These are phyloP conservation scores for Drymodes brunneopygia DNA, from an alignment of 2,113 vertebrate genomes.

Conservation along the genomic window DNA sequence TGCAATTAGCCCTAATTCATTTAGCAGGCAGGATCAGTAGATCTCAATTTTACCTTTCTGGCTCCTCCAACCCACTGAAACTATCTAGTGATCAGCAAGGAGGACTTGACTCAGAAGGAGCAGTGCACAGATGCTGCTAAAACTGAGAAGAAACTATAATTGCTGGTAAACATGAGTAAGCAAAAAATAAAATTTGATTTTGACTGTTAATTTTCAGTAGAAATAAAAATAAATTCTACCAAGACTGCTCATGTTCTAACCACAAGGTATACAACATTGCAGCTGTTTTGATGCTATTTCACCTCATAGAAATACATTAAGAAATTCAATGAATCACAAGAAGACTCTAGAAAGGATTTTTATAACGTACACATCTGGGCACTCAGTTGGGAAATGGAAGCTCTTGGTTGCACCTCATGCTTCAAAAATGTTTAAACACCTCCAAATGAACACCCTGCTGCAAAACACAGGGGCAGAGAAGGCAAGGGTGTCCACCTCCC, in stretches of 20 bases:
- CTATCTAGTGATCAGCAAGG: not conserved
- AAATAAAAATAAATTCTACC: slow-evolving; percentile 24
- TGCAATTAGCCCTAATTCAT: not conserved
- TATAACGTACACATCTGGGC: not conserved
- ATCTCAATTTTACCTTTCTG: not conserved
- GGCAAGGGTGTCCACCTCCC: not conserved
- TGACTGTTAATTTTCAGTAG: not conserved
- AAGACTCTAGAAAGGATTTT: not conserved
- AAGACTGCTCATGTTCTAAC: not conserved
- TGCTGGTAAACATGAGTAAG: not conserved
- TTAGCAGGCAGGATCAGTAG: not conserved
- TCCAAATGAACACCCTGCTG: not conserved
- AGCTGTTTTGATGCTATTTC: not conserved
- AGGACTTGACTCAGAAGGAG: not conserved
- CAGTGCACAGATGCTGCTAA: not conserved
- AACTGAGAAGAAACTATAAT: not conserved
- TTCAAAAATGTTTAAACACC: not conserved
- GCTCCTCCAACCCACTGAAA: not conserved
- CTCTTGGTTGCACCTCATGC: not conserved
- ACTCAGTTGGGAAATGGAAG: not conserved
- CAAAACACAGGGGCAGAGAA: not conserved
- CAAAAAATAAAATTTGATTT: slow-evolving; percentile 16
- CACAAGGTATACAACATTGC: not conserved
- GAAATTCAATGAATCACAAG: not conserved
- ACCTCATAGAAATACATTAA: not conserved